Conservation (phyloP, 2,113 vertebrate genomes). For the Romanogobio albipinnatus region DNA sequence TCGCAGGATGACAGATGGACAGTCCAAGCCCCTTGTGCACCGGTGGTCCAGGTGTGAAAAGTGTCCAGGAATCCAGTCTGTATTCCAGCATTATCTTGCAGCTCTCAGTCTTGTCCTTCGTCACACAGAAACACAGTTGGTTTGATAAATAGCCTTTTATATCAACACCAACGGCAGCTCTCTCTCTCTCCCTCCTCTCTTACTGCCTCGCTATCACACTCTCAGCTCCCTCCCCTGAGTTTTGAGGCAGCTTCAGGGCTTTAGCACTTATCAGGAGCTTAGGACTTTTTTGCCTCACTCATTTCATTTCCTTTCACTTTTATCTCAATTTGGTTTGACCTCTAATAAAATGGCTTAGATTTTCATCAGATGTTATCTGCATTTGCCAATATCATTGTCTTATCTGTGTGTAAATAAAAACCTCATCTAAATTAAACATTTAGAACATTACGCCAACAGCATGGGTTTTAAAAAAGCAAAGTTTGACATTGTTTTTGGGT, state of each 20-base stretch:
- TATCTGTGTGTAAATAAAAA: not conserved
- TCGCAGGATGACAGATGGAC: slow-evolving; percentile 59
- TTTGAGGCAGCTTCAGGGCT: slow-evolving; percentile 57
- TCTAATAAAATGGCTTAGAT: slow-evolving; percentile 16
- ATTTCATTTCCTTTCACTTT: slow-evolving; percentile 41
- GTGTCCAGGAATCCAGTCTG: slow-evolving; percentile 64
- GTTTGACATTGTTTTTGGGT: not conserved
- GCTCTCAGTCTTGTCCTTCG: slow-evolving; percentile 73
- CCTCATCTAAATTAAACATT: not conserved
- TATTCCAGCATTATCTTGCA: slow-evolving; percentile 59
- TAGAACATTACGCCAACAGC: not conserved
- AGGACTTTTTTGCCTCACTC: slow-evolving; percentile 18
- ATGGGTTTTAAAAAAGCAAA: not conserved
- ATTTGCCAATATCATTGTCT: not conserved
- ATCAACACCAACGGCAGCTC: slow-evolving; percentile 73
- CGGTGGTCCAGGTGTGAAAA: slow-evolving; percentile 47
- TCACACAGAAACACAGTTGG: slow-evolving; percentile 65
- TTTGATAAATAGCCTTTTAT: slow-evolving; percentile 70
- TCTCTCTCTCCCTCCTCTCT: slow-evolving; percentile 38
- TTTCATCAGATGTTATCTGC: slow-evolving; percentile 4
- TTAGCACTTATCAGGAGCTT: slow-evolving; percentile 51
- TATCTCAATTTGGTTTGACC: slow-evolving; percentile 24
- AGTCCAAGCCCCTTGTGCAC: slow-evolving; percentile 46
- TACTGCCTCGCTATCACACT: slow-evolving; percentile 38
- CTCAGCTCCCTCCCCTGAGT: slow-evolving; percentile 52